A percentile compares a stretch with the other conserved stretches of the same genome.
Conservation (phyloP, 2,888 invertebrate genomes). For the Dromius quadrimaculatus region DNA sequence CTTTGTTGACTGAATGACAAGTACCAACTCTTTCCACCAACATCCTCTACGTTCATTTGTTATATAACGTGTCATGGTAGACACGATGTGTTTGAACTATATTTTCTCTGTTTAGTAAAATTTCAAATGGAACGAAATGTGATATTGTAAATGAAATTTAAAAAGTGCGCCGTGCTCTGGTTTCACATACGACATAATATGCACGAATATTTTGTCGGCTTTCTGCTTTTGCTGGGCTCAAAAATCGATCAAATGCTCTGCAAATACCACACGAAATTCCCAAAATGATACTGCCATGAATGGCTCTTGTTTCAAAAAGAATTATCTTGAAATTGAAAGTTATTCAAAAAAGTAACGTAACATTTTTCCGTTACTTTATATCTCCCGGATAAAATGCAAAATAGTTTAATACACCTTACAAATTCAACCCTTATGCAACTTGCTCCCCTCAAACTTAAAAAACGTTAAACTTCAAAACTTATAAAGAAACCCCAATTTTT, state of each 20-base stretch:
- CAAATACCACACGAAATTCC: not conserved
- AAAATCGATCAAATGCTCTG: constrained; percentile 12
- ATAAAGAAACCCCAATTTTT: not conserved
- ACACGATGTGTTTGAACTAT: constrained; percentile 42
- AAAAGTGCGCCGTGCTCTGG: constrained; percentile 39
- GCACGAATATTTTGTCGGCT: constrained; percentile 25
- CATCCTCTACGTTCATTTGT: constrained; percentile 40
- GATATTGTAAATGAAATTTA: constrained; percentile 47
- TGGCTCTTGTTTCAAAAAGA: too few species aligned
- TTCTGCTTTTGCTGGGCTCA: not conserved
- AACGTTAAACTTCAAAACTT: constrained; percentile 1
- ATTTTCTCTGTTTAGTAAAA: constrained; percentile 44
- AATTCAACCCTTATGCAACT: constrained; percentile 2
- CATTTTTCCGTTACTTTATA: constrained; percentile 21
- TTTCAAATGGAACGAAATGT: constrained; percentile 45
- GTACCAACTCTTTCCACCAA: constrained; percentile 13
- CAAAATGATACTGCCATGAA: too few species aligned
- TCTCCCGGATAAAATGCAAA: not conserved
- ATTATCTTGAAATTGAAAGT: too few species aligned
- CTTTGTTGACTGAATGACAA: constrained; percentile 40
- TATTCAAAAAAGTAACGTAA: too few species aligned
- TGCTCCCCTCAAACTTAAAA: too few species aligned
- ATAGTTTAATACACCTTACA: not conserved
- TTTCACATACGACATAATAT: constrained; percentile 43
- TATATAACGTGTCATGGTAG: constrained; percentile 46